Evolutionary conservation across 2,888 invertebrate species (phyloP).

Genomic region (Notocelia uddmanniana): DNA sequence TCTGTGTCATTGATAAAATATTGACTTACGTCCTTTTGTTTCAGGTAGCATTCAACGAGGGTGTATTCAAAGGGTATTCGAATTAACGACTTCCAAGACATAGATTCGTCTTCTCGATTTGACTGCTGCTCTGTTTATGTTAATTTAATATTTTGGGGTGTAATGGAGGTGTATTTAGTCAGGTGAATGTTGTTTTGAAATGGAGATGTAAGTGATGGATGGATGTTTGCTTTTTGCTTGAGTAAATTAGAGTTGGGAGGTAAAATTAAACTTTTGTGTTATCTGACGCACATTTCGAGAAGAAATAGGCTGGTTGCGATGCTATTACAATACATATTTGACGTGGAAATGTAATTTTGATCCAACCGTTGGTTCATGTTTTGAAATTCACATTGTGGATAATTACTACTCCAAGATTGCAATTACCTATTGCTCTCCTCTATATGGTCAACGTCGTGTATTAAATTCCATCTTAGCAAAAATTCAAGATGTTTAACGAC

Average conservation of each 20-base stretch:
- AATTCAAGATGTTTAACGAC: neutral
- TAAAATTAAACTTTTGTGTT: conserved; percentile 14
- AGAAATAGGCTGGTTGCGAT: neutral
- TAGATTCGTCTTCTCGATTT: conserved; percentile 78
- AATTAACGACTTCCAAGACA: conserved; percentile 81
- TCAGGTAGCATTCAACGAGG: neutral
- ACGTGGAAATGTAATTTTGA: neutral
- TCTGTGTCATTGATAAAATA: neutral
- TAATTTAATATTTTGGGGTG: conserved; percentile 77
- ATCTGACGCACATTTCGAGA: neutral
- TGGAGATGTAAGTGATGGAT: conserved; percentile 44
- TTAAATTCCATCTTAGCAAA: neutral
- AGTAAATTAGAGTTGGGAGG: conserved; percentile 2
- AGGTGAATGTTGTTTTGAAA: conserved; percentile 48
- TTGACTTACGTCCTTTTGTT: neutral
- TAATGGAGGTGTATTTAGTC: conserved; percentile 48
- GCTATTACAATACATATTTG: neutral
- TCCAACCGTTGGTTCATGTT: neutral
- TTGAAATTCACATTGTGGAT: no score
- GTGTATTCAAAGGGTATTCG: conserved; percentile 51
- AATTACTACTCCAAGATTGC: no score
- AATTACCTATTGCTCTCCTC: no score
- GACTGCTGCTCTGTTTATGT: conserved; percentile 75
- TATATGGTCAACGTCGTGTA: no score
- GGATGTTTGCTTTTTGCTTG: conserved; percentile 39